These are phyloP conservation scores for Vandiemenella viatica DNA, from an alignment of 2,888 invertebrate species.

Conservation along the genomic window DNA sequence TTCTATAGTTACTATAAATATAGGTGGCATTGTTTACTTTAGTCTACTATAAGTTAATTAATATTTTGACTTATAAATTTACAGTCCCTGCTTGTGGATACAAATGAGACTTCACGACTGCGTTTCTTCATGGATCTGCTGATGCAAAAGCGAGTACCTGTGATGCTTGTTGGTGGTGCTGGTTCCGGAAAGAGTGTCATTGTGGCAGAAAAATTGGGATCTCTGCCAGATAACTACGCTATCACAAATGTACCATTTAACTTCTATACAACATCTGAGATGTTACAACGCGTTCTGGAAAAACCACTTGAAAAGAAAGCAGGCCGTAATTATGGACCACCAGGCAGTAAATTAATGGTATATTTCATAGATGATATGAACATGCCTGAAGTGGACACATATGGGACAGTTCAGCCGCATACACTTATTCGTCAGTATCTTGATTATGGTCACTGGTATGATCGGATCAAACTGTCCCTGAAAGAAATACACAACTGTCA, in stretches of 20 bases:
- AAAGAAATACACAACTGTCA: slow-evolving; percentile 89
- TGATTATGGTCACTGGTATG: slow-evolving; percentile 94
- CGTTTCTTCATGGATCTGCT: slow-evolving; percentile 78
- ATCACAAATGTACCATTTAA: slow-evolving; percentile 85
- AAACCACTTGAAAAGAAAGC: slow-evolving; percentile 91
- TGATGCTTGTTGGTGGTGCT: slow-evolving; percentile 81
- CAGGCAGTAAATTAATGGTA: slow-evolving; percentile 76
- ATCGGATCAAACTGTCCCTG: slow-evolving; percentile 64
- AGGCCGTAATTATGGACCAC: slow-evolving; percentile 83
- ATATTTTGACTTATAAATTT: too few species aligned
- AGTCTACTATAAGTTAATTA: too few species aligned
- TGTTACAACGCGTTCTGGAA: slow-evolving; percentile 75
- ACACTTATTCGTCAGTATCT: slow-evolving; percentile 83
- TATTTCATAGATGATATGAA: slow-evolving; percentile 94
- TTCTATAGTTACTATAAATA: too few species aligned
- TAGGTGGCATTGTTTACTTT: too few species aligned
- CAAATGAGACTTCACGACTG: slow-evolving; percentile 78
- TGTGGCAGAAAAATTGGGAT: slow-evolving; percentile 63
- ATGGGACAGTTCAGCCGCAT: slow-evolving; percentile 90
- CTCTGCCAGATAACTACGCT: slow-evolving; percentile 54
- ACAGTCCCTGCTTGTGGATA: slow-evolving; percentile 69
- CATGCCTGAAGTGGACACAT: slow-evolving; percentile 91
- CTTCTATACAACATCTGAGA: slow-evolving; percentile 87
- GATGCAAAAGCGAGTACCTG: slow-evolving; percentile 59
- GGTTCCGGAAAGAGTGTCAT: slow-evolving; percentile 91